Evolutionary conservation across 37 sponge, comb jelly and placozoan genomes (phyloP).

Genomic region (Haliclona indistincta): DNA sequence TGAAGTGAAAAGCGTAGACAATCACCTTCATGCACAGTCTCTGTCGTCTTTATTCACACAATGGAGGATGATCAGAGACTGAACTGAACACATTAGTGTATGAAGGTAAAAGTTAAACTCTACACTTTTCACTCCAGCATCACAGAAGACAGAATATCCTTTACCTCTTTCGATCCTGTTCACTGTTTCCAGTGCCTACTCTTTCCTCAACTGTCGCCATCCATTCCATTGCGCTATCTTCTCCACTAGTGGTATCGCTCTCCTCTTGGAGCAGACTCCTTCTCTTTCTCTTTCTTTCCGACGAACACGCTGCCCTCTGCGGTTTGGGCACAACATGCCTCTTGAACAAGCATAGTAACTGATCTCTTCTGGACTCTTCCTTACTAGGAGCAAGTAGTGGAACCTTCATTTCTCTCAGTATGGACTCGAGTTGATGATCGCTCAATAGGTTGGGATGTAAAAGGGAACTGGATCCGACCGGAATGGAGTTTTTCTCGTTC

Average conservation of each 20-base stretch:
- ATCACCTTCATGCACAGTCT: no score
- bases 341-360: slow-evolving; percentile 51
- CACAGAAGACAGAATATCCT: no score
- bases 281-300: not conserved
- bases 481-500: not conserved
- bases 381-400: slow-evolving; percentile 31
- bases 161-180: no score
- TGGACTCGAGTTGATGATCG: slow-evolving; percentile 1
- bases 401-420: slow-evolving; percentile 29
- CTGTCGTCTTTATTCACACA: no score
- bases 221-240: not conserved
- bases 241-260: not conserved
- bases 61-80: no score
- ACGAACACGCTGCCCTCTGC: slow-evolving; percentile 28
- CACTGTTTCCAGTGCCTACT: no score
- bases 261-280: not conserved
- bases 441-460: slow-evolving; percentile 54
- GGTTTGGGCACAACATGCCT: slow-evolving; percentile 61
- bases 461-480: not conserved
- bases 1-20: no score
- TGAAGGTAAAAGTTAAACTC: no score
- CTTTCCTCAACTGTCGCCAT: not conserved
- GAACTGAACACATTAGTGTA: no score
- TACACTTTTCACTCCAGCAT: no score
- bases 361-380: slow-evolving; percentile 31